These are phyloP conservation scores for Calonectris borealis DNA, from an alignment of 2,113 vertebrate genomes.

Conservation along the genomic window DNA sequence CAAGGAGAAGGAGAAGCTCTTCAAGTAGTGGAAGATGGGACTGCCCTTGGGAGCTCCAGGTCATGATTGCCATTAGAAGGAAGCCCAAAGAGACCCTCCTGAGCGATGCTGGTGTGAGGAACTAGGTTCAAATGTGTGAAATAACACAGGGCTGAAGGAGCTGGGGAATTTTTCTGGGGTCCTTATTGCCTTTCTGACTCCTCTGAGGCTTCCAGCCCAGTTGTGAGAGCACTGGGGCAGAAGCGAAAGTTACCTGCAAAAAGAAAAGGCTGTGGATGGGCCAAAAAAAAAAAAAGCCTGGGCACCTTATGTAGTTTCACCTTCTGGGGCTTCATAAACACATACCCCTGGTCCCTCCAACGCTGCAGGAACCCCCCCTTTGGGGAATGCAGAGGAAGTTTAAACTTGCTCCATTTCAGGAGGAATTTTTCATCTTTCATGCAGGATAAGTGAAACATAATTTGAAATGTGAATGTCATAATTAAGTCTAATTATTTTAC, in stretches of 20 bases:
- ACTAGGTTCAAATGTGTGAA: neutral
- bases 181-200: neutral
- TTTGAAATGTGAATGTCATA: slow-evolving; percentile 55
- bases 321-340: neutral
- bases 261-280: neutral
- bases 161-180: neutral
- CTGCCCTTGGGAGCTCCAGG: neutral
- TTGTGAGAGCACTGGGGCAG: neutral
- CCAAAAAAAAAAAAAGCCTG: neutral
- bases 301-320: neutral
- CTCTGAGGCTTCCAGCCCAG: neutral
- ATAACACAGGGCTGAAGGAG: neutral
- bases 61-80: neutral
- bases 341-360: neutral
- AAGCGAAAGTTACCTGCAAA: neutral
- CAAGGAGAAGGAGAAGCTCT: neutral
- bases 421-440: slow-evolving; percentile 25
- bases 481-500: slow-evolving; percentile 66
- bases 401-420: neutral
- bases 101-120: neutral
- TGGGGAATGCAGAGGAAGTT: neutral
- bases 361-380: neutral
- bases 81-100: neutral
- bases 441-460: slow-evolving; percentile 30
- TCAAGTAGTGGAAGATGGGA: neutral